Conservation (phyloP, 2,113 vertebrate genomes). For the Charina bottae region DNA sequence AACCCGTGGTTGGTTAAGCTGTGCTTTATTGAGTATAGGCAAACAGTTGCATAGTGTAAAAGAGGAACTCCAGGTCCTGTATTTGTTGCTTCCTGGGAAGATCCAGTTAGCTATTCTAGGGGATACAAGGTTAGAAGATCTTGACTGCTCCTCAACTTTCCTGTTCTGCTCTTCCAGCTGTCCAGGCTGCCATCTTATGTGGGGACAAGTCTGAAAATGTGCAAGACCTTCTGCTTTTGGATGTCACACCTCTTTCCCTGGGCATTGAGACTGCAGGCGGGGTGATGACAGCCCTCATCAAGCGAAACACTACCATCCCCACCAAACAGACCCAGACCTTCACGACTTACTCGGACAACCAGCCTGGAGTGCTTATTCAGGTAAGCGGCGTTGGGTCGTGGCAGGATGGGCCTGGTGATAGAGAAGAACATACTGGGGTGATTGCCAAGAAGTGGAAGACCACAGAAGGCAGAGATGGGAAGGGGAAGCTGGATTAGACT, state of each 20-base stretch:
- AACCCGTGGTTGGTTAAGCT: not conserved
- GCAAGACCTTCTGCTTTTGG: conserved; percentile 87
- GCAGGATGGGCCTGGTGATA: too few relatives aligned
- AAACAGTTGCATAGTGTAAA: not conserved
- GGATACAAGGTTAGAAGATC: not conserved
- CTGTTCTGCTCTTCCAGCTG: conserved; percentile 70
- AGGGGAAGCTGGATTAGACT: not conserved
- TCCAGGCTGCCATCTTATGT: conserved; percentile 89
- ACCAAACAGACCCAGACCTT: conserved; percentile 93
- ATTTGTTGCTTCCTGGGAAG: not conserved
- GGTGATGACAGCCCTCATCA: conserved; percentile 91
- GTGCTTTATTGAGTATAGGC: not conserved
- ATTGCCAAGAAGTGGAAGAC: not conserved
- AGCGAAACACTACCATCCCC: conserved; percentile 92
- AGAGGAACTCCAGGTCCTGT: not conserved
- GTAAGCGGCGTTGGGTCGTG: conserved; percentile 37
- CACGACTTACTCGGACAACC: conserved; percentile 92
- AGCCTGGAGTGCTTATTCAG: conserved; percentile 90
- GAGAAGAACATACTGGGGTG: not conserved
- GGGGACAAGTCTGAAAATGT: conserved; percentile 96
- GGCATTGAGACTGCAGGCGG: conserved; percentile 91
- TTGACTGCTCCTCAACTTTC: not conserved
- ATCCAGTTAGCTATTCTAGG: not conserved
- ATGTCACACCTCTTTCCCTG: conserved; percentile 87
- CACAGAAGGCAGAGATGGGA: not conserved